These are phyloP conservation scores for Acyrthosiphon pisum DNA, from an alignment of 1,140 invertebrate species.

Conservation along the genomic window DNA sequence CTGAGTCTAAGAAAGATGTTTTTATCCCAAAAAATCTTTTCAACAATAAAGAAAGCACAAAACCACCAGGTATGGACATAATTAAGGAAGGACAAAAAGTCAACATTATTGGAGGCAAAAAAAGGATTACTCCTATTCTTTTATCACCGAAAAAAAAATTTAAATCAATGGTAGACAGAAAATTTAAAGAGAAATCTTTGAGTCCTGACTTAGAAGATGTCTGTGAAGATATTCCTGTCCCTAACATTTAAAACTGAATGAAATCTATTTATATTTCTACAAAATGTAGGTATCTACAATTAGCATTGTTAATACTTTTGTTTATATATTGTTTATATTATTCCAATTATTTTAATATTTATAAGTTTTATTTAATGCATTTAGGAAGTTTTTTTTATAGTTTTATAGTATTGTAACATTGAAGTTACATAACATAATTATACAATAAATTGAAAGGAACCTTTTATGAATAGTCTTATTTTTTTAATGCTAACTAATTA, in stretches of 20 bases:
- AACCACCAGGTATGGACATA: background rate
- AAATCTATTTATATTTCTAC: background rate
- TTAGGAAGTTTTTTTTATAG: constrained; percentile 5
- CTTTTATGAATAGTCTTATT: background rate
- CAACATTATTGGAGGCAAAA: constrained; percentile 42
- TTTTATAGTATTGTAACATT: background rate
- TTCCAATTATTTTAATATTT: constrained; percentile 23
- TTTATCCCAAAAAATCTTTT: constrained; percentile 46
- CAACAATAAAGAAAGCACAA: background rate
- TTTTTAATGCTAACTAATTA: background rate
- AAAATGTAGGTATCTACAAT: background rate
- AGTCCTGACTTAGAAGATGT: background rate
- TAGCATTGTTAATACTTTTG: constrained; percentile 36
- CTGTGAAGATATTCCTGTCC: background rate
- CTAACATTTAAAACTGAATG: background rate
- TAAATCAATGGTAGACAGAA: background rate
- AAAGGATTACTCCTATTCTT: constrained; percentile 44
- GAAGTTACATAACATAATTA: background rate
- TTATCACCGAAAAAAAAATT: constrained; percentile 50
- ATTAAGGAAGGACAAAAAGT: constrained; percentile 47
- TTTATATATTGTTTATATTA: constrained; percentile 41
- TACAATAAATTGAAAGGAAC: background rate
- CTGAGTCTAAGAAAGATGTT: background rate
- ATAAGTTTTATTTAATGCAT: constrained; percentile 24
- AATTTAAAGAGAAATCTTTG: constrained; percentile 16